These are phyloP conservation scores for Okamejei kenojei DNA, from an alignment of 2,797 vertebrate genomes.

Conservation along the genomic window DNA sequence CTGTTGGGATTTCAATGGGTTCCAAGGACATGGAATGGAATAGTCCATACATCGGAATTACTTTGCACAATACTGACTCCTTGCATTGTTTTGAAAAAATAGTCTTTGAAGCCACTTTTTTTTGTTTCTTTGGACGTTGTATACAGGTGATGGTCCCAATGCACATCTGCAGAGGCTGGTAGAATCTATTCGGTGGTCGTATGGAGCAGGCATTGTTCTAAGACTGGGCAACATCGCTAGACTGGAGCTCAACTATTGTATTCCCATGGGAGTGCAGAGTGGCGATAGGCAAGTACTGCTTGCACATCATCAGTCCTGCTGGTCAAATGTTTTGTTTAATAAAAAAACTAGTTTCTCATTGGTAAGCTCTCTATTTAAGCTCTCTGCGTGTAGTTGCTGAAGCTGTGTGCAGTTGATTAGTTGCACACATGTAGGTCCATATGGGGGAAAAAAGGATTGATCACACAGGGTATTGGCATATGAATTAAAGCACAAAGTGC, in stretches of 20 bases:
- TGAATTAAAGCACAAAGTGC: not conserved
- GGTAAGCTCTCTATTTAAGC: not conserved
- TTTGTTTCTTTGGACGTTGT: not conserved
- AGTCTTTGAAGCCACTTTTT: not conserved
- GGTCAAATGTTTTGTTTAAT: not conserved
- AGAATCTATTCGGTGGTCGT: slow-evolving; percentile 91
- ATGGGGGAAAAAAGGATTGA: not conserved
- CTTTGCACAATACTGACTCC: too few species aligned
- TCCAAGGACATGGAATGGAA: not conserved
- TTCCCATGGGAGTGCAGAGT: slow-evolving; percentile 90
- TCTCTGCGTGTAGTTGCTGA: too few species aligned
- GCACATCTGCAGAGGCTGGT: slow-evolving; percentile 82
- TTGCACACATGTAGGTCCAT: not conserved
- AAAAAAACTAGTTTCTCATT: not conserved
- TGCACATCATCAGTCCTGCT: not conserved
- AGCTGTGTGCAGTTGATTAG: not conserved
- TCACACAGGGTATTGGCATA: not conserved
- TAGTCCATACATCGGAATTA: not conserved
- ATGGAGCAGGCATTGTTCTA: slow-evolving; percentile 80
- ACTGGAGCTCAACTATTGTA: slow-evolving; percentile 92
- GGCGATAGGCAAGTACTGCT: slow-evolving; percentile 75
- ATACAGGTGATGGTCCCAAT: slow-evolving; percentile 78
- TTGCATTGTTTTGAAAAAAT: not conserved
- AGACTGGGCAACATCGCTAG: slow-evolving; percentile 90
- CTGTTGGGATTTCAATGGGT: not conserved